Percentiles rank a stretch among this genome's conserved stretches.
phyloP scores from a whole-genome alignment of 2,888 invertebrate genomes.

The Aleiodes testaceus region DNA sequence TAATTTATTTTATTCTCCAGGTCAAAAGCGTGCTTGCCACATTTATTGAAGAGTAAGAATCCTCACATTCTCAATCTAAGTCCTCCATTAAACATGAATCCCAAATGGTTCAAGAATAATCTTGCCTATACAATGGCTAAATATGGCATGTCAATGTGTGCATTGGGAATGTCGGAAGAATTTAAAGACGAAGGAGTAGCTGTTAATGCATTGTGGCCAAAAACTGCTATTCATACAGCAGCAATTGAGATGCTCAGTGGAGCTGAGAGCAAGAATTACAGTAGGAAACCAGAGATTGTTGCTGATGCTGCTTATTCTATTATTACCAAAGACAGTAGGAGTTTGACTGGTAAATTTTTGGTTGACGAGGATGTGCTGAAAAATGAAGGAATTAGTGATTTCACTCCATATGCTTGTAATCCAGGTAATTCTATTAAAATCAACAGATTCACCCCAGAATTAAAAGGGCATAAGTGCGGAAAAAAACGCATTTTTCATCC shows the following conservation, averaged over 20 bases:
- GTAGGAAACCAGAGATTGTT: constrained; percentile 88
- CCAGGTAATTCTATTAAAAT: constrained; percentile 76
- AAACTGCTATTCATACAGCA: constrained; percentile 95
- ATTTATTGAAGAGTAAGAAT: constrained; percentile 88
- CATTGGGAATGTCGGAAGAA: constrained; percentile 96
- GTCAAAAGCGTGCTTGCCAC: constrained; percentile 91
- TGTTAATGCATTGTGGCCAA: constrained; percentile 98
- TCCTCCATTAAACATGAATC: constrained; percentile 92
- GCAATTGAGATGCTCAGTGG: constrained; percentile 92
- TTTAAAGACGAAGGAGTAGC: constrained; percentile 87
- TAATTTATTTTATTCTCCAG: constrained; percentile 73
- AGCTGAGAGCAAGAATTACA: constrained; percentile 77
- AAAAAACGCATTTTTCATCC: too few relatives aligned
- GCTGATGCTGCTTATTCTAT: constrained; percentile 90
- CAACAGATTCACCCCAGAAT: too few relatives aligned
- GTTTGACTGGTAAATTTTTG: constrained; percentile 90
- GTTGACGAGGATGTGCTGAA: constrained; percentile 92
- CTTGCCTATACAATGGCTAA: constrained; percentile 99
- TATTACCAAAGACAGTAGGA: constrained; percentile 80
- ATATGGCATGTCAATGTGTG: constrained; percentile 99
- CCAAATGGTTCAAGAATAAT: constrained; percentile 92
- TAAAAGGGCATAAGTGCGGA: too few relatives aligned
- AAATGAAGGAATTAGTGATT: constrained; percentile 86
- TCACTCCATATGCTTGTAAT: constrained; percentile 88
- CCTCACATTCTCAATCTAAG: constrained; percentile 96